These are phyloP conservation scores for Harpagifer antarcticus DNA, from an alignment of 2,797 vertebrate species.

Conservation along the genomic window DNA sequence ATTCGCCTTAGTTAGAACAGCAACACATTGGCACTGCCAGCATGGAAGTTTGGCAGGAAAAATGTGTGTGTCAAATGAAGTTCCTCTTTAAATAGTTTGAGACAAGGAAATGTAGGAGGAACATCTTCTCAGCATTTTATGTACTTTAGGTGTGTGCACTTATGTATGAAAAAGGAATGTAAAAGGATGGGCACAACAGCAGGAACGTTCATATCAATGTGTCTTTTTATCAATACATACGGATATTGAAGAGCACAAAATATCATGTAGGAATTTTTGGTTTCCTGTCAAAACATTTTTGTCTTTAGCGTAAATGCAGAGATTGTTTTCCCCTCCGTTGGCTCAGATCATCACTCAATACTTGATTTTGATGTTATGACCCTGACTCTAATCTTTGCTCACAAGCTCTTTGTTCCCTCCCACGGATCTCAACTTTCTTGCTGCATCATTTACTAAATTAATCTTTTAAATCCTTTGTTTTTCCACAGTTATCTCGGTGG, in stretches of 20 bases:
- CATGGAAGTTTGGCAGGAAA: conserved; percentile 3
- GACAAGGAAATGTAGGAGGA: not conserved
- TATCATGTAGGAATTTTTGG: conserved; percentile 6
- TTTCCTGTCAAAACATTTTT: conserved; percentile 1
- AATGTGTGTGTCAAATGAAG: not conserved
- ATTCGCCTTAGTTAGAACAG: conserved; percentile 63
- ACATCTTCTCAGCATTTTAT: not conserved
- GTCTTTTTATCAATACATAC: not conserved
- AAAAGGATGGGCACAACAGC: not conserved
- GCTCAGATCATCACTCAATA: conserved; percentile 12
- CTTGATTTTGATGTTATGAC: conserved; percentile 12
- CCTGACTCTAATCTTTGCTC: conserved; percentile 3
- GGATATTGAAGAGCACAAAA: conserved; percentile 3
- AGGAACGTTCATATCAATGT: conserved; percentile 1
- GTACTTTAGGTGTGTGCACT: too few relatives aligned
- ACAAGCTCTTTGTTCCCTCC: conserved; percentile 20
- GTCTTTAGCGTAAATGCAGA: not conserved
- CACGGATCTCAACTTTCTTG: conserved; percentile 12
- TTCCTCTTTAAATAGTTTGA: not conserved
- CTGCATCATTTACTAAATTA: conserved; percentile 26
- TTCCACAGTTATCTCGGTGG: conserved; percentile 1
- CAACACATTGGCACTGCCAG: conserved; percentile 42
- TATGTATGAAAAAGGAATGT: not conserved
- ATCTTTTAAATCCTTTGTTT: conserved; percentile 38
- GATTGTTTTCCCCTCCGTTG: conserved; percentile 22